These are phyloP conservation scores for Octopus bimaculoides DNA, from an alignment of 1,140 invertebrate genomes.

Conservation along the genomic window DNA sequence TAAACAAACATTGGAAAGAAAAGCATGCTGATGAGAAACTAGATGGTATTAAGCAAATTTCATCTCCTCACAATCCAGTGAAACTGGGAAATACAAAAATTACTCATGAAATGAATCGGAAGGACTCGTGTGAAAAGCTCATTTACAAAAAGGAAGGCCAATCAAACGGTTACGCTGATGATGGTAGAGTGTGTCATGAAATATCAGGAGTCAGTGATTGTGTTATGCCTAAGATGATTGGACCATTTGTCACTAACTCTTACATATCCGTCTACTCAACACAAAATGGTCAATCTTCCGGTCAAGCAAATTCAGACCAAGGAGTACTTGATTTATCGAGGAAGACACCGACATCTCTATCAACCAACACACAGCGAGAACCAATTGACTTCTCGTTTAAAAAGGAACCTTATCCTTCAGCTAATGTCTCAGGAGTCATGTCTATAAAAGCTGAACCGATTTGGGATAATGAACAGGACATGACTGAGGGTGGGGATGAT, in stretches of 20 bases:
- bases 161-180: background rate
- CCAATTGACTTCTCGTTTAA: conserved; percentile 51
- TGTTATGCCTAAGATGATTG: conserved; percentile 44
- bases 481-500: conserved; percentile 13
- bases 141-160: background rate
- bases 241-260: conserved; percentile 45
- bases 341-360: conserved; percentile 8
- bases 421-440: conserved; percentile 14
- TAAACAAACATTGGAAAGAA: conserved; percentile 59
- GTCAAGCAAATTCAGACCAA: background rate
- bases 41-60: conserved; percentile 37
- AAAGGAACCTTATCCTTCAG: conserved; percentile 24
- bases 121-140: background rate
- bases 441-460: conserved; percentile 24
- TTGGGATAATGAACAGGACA: conserved; percentile 23
- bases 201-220: conserved; percentile 6
- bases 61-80: conserved; percentile 26
- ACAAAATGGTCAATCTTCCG: background rate
- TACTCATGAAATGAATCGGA: background rate
- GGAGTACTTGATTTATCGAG: conserved; percentile 7
- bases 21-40: conserved; percentile 51
- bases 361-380: conserved; percentile 25
- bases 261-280: background rate
- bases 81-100: conserved; percentile 2
- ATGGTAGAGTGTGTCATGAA: background rate